Evolutionary conservation across 2,797 vertebrate genomes (phyloP), one percentile per base, ranked within the genome.

Genomic region (Sebastes oblongus): DNA sequence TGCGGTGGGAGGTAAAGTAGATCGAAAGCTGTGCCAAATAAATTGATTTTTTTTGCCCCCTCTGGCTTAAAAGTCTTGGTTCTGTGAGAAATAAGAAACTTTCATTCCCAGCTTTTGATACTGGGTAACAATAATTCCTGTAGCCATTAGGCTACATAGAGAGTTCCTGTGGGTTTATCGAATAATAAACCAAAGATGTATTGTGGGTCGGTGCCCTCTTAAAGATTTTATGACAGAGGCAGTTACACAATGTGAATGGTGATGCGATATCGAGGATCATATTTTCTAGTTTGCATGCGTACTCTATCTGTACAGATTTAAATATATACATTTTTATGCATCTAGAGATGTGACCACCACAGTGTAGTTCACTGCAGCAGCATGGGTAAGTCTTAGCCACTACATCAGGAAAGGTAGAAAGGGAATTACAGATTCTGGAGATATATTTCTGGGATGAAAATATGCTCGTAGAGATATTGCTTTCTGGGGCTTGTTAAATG

Each of bases 141-240:
- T 27, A 7, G 42, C 52, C 56, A 64, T 82, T 61, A 78, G 80
- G 25, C 42, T 8, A 34, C n/a, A 72, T n/a, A 14, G 50, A 66
- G 66, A 76, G 54, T 75, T 39, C n/a, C 6, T 71, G 64, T 66
- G 58, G 64, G 72, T 85, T 77, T 79, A 82, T 85, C 0, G 11
- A 27, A 75, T 79, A 82, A 68, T 87, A 81, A 90, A 86, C 46
- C 42, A 58, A 72, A 81, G 71, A 74, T 61, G 22, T 65, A 72
- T 70, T 81, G 32, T 52, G 13, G 70, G 27, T 25, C 69, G 34
- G 32, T 60, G 78, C 32, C 66, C 77, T 66, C 32, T 76, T 76
- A 85, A 72, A 67, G 62, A 82, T 81, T 86, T 88, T 77, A 76
- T 78, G 80, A 84, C 59, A 46, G 72, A 36, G 18, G 72, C 46